Evolutionary conservation across 2,888 invertebrate genomes (phyloP).

Genomic region (Drosophila paucipuncta): DNA sequence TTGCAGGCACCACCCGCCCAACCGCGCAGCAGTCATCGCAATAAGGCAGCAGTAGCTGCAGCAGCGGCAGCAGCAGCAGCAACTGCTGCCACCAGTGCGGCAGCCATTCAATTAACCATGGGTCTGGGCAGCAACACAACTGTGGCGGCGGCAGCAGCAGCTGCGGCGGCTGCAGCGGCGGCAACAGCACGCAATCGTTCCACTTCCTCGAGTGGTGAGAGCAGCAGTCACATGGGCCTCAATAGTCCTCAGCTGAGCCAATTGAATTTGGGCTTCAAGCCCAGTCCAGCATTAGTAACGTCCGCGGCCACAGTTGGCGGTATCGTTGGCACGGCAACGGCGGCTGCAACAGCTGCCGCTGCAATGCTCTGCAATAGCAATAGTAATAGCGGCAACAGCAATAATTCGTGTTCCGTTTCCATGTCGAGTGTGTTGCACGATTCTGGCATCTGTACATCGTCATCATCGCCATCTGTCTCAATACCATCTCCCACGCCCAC

Average conservation of each 20-base stretch:
- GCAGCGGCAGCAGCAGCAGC: conserved; percentile 41
- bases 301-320: conserved; percentile 19
- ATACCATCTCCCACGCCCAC: conserved; percentile 83
- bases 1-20: conserved; percentile 71
- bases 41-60: conserved; percentile 59
- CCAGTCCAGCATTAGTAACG: conserved; percentile 41
- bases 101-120: conserved; percentile 76
- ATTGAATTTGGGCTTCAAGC: conserved; percentile 66
- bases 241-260: conserved; percentile 82
- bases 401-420: conserved; percentile 78
- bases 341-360: conserved; percentile 40
- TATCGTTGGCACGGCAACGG: conserved; percentile 3
- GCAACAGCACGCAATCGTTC: conserved; percentile 82
- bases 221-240: conserved; percentile 83
- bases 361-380: conserved; percentile 67
- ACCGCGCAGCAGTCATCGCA: conserved; percentile 70
- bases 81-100: conserved; percentile 56
- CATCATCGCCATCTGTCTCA: conserved; percentile 84
- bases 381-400: conserved; percentile 70
- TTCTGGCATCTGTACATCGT: conserved; percentile 85
- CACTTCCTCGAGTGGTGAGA: conserved; percentile 85
- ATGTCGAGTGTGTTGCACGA: conserved; percentile 83
- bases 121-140: conserved; percentile 50
- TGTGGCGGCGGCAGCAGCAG: conserved; percentile 26
- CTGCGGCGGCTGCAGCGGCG: conserved; percentile 56